Conservation (phyloP, 2,888 invertebrate genomes). For the Caenorhabditis sp. region DNA sequence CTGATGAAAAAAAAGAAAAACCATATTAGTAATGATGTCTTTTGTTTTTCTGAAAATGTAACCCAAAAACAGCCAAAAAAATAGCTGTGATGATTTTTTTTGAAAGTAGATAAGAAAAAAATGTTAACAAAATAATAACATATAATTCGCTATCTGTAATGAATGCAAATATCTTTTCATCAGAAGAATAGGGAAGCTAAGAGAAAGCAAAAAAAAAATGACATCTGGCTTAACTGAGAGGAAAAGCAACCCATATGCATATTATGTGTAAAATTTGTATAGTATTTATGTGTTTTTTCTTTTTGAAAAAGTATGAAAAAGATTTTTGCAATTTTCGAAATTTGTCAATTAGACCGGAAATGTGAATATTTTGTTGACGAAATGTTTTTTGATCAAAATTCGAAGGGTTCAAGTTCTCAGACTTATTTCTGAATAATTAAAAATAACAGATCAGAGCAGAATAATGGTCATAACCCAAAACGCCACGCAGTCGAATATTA, state of each 20-base stretch:
- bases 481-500: no score
- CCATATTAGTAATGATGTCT: no score
- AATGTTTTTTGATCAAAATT: background rate
- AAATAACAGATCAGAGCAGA: no score
- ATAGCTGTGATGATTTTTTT: background rate
- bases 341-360: background rate
- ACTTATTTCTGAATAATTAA: no score
- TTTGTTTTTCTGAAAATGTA: no score
- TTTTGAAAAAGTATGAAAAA: background rate
- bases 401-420: background rate
- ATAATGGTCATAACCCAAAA: no score
- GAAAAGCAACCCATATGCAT: background rate
- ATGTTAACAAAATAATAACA: background rate
- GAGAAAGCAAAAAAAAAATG: background rate
- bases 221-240: background rate
- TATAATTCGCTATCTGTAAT: background rate
- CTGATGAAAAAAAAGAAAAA: no score
- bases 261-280: constrained; percentile 3
- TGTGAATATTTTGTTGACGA: background rate
- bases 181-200: background rate
- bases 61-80: no score
- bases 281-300: constrained; percentile 4
- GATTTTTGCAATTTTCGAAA: background rate
- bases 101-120: background rate
- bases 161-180: constrained; percentile 1